Evolutionary conservation across 2,888 invertebrate species (phyloP), one percentile per base, ranked within the genome.

Genomic region (Sphecodes monilicornis): DNA sequence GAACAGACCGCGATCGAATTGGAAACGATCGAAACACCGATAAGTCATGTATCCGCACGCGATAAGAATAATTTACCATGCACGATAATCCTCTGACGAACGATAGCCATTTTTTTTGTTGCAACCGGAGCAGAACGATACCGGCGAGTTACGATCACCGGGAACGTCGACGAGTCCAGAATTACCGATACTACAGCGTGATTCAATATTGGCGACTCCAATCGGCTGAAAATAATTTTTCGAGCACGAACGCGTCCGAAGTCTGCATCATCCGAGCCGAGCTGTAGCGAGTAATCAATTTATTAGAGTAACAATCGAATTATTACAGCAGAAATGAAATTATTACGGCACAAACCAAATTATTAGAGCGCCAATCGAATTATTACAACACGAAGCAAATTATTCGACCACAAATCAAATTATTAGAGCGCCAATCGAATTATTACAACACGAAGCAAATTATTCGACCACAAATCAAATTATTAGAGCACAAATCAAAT

Each of bases 41-140:
- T 82, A 82, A 60, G 69, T 74, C 82, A 64, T 70, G 82, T 60
- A 84, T 54, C 50, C 69, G 10, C 8, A 26, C 69, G 50, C 43
- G 84, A 82, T 84, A 84, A 84, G 83, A 77, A 82, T 84, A 84
- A 84, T 85, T 84, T 84, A 85, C 79, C 73, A 76, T 13, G n/a
- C 43, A 64, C 54, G 83, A 82, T 84, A 84, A 84, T 82, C 77
- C 83, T 82, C 73, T 82, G 73, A 82, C 70, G 73, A 77, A 74
- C 77, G 83, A 26, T 64, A 60, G 73, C n/a, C 36, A 43, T 50
- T 54, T 36, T 66, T 32, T 11, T 26, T 11, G 29, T 18, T 46
- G 18, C 18, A 8, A 16, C 16, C 10, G 6, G 10, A 22, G 6
- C 18, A 11, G 8, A 50, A 16, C 72, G 50, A 60, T 29, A 41